A percentile compares a stretch with the other conserved stretches of the same genome.
These are phyloP conservation scores for Cephus pulcher DNA, from an alignment of 2,888 invertebrate species.

Conservation along the genomic window DNA sequence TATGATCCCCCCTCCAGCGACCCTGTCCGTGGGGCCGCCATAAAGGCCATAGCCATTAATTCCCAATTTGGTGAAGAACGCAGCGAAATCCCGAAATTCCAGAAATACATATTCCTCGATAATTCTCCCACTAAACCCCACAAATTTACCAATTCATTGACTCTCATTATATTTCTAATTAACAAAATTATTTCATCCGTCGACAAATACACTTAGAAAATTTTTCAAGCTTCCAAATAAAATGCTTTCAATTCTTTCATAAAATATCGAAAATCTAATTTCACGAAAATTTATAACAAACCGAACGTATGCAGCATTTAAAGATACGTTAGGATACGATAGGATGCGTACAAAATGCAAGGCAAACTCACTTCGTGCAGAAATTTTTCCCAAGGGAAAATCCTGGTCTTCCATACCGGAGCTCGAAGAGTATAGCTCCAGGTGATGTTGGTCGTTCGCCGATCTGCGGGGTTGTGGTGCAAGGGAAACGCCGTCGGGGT, in stretches of 20 bases:
- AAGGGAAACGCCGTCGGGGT: constrained; percentile 52
- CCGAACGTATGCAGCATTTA: background rate
- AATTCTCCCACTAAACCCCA: background rate
- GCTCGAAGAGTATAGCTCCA: constrained; percentile 36
- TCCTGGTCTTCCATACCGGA: background rate
- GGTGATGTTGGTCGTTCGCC: constrained; percentile 60
- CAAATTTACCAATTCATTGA: background rate
- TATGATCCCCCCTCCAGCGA: constrained; percentile 60
- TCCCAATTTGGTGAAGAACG: constrained; percentile 45
- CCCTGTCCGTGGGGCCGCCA: constrained; percentile 34
- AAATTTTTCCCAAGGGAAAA: background rate
- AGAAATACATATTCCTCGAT: background rate
- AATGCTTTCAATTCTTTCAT: background rate
- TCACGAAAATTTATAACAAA: background rate
- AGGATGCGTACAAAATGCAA: background rate
- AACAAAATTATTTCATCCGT: background rate
- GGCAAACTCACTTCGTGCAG: background rate
- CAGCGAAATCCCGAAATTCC: background rate
- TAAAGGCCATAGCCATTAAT: constrained; percentile 52
- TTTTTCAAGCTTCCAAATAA: background rate
- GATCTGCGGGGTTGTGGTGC: constrained; percentile 52
- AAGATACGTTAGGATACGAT: no score
- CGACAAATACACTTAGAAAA: background rate
- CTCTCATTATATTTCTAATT: background rate
- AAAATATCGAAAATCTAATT: background rate